These are phyloP conservation scores for Yponomeuta plumbellus DNA, from an alignment of 2,888 invertebrate species.

Conservation along the genomic window DNA sequence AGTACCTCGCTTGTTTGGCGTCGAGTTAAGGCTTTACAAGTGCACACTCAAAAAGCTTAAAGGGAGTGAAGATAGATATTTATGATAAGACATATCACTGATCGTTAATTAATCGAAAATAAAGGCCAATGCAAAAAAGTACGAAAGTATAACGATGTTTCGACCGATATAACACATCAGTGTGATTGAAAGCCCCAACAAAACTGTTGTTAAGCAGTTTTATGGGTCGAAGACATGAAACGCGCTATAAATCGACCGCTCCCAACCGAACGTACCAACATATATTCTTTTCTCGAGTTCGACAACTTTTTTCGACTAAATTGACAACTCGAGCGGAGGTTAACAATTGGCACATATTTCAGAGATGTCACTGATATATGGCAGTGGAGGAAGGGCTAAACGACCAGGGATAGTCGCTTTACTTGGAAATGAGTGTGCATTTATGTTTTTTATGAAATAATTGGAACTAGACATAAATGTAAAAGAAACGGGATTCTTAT, in stretches of 20 bases:
- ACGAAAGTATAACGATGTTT: background rate
- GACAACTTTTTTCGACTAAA: constrained; percentile 27
- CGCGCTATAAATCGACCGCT: constrained; percentile 24
- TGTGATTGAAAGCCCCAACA: constrained; percentile 19
- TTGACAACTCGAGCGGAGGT: constrained; percentile 26
- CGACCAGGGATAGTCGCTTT: constrained; percentile 9
- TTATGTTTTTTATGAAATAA: background rate
- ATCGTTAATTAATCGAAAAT: background rate
- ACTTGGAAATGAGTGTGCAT: background rate
- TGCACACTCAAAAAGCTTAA: background rate
- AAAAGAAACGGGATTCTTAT: too few relatives aligned
- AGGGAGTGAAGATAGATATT: background rate
- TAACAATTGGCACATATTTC: constrained; percentile 28
- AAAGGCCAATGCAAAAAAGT: background rate
- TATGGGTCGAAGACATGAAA: constrained; percentile 12
- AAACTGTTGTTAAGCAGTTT: constrained; percentile 26
- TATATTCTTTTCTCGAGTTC: constrained; percentile 19
- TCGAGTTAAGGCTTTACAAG: background rate
- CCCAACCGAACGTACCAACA: constrained; percentile 10
- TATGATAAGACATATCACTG: background rate
- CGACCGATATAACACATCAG: background rate
- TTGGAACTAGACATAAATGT: background rate
- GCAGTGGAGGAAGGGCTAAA: background rate
- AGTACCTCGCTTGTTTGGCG: background rate
- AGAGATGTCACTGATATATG: background rate